phyloP scores from a whole-genome alignment of 2,797 vertebrate species.

The Rousettus madagascariensis region DNA sequence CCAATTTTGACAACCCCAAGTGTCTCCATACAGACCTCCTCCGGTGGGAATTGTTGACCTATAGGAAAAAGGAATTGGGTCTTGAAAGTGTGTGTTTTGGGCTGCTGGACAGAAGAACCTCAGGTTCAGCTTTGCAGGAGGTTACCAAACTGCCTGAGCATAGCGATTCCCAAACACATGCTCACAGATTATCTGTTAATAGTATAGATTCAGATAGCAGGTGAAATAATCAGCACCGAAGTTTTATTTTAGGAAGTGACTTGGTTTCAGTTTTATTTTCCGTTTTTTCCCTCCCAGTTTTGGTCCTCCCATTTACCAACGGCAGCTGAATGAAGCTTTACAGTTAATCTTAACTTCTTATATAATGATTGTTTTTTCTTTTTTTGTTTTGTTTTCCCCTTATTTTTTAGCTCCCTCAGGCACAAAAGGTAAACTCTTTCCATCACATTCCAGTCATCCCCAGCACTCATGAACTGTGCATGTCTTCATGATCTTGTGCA shows the following conservation, averaged over 20 bases:
- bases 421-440: constrained; percentile 94
- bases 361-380: constrained; percentile 83
- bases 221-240: constrained; percentile 30
- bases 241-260: constrained; percentile 48
- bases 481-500: constrained; percentile 76
- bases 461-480: constrained; percentile 79
- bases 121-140: not conserved
- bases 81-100: constrained; percentile 26
- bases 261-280: constrained; percentile 17
- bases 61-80: constrained; percentile 57
- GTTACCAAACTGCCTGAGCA: constrained; percentile 2
- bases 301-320: constrained; percentile 27
- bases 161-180: constrained; percentile 39
- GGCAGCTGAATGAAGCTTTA: constrained; percentile 66
- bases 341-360: constrained; percentile 67
- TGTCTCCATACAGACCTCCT: not conserved
- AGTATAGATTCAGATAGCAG: not conserved
- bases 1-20: not conserved
- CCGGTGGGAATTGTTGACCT: not conserved
- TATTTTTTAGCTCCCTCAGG: constrained; percentile 95
- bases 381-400: constrained; percentile 80
- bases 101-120: constrained; percentile 12
- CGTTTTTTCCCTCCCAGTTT: constrained; percentile 52
- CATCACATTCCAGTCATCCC: constrained; percentile 80
- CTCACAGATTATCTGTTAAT: not conserved